Percentiles rank a stretch among this genome's conserved stretches.
phyloP scores from a whole-genome alignment of 2,113 vertebrate genomes.

The Athene cunicularia region DNA sequence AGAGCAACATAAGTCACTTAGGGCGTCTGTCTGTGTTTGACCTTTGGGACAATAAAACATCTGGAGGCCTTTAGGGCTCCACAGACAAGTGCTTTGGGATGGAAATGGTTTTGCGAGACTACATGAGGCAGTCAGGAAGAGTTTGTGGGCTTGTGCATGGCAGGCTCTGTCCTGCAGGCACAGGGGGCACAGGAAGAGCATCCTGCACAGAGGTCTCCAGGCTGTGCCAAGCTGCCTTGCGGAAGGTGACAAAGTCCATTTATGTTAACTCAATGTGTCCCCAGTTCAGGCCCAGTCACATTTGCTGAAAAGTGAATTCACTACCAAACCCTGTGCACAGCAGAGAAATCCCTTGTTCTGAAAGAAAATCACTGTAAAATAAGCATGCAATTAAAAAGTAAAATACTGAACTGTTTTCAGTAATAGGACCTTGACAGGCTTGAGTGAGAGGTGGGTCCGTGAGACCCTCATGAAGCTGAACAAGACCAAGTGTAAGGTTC shows the following conservation, averaged over 20 bases:
- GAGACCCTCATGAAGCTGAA: too few species aligned
- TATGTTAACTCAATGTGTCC: neutral
- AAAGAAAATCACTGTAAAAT: neutral
- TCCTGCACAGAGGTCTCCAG: neutral
- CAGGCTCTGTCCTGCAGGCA: neutral
- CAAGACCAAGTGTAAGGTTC: too few species aligned
- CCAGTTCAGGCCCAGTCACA: neutral
- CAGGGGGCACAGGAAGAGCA: neutral
- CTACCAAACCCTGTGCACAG: neutral
- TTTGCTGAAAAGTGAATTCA: neutral
- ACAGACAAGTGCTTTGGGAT: neutral
- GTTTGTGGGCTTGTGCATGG: neutral
- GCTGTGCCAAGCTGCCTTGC: neutral
- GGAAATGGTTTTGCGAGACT: neutral
- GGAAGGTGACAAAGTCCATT: neutral
- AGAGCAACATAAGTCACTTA: neutral
- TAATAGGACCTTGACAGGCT: neutral
- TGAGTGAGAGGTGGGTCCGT: too few species aligned
- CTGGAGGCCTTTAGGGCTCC: neutral
- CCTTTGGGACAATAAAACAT: neutral
- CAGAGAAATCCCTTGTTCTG: neutral
- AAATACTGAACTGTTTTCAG: neutral
- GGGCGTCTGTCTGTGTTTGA: neutral
- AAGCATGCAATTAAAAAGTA: neutral
- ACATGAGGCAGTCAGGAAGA: neutral